These are phyloP conservation scores for Oncorhynchus keta DNA, from an alignment of 2,113 vertebrate genomes.

Conservation along the genomic window DNA sequence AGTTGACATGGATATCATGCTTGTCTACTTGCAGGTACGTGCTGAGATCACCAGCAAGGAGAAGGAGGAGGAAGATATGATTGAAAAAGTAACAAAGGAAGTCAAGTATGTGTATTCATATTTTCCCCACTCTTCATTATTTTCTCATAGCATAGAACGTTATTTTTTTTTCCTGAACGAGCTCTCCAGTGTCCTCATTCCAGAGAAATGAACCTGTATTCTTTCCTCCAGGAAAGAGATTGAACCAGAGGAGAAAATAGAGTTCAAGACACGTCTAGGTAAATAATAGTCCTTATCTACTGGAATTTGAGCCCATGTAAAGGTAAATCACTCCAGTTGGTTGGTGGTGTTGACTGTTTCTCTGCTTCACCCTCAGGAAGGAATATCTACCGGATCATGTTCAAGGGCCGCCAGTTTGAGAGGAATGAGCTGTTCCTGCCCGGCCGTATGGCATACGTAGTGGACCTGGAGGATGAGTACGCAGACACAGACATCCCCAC, in stretches of 20 bases:
- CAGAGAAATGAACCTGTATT: background rate
- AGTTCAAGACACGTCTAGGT: slow-evolving; percentile 97
- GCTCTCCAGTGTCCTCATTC: background rate
- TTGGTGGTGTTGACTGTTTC: background rate
- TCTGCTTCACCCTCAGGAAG: slow-evolving; percentile 72
- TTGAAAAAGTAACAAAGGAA: slow-evolving; percentile 97
- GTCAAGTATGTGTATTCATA: slow-evolving; percentile 81
- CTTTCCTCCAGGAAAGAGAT: slow-evolving; percentile 87
- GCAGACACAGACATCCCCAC: slow-evolving; percentile 96
- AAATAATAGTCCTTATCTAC: slow-evolving; percentile 51
- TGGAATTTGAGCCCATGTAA: background rate
- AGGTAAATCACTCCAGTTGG: background rate
- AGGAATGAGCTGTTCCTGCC: slow-evolving; percentile 96
- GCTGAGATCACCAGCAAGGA: slow-evolving; percentile 98
- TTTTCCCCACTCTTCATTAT: background rate
- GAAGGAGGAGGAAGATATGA: slow-evolving; percentile 95
- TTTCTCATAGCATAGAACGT: background rate
- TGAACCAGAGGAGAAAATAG: slow-evolving; percentile 98
- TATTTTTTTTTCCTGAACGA: background rate
- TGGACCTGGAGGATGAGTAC: slow-evolving; percentile 96
- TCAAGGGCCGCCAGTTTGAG: slow-evolving; percentile 84
- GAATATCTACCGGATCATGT: slow-evolving; percentile 92
- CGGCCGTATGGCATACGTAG: slow-evolving; percentile 95
- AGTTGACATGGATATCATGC: background rate
- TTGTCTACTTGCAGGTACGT: slow-evolving; percentile 78